A percentile compares a stretch with the other conserved stretches of the same genome.
Evolutionary conservation across 2,797 vertebrate species (phyloP).

Genomic region (Girardinus metallicus): DNA sequence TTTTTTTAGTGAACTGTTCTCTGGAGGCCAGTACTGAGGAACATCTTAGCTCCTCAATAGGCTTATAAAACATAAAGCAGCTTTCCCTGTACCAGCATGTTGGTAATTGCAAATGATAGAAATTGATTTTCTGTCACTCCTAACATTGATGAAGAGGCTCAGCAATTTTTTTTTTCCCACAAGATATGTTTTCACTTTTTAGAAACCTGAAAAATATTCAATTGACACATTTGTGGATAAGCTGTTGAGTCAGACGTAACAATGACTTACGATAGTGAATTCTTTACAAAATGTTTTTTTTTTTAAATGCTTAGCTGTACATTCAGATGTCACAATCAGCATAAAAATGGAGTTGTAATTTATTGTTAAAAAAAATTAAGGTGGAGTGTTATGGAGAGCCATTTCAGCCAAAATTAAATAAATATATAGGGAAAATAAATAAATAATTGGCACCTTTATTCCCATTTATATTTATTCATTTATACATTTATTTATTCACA

Average conservation of each 20-base stretch:
- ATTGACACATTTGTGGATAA: slow-evolving; percentile 43
- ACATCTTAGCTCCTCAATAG: slow-evolving; percentile 59
- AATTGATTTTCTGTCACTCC: slow-evolving; percentile 79
- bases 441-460: too few species aligned
- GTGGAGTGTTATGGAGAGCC: too few species aligned
- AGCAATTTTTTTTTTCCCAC: slow-evolving; percentile 32
- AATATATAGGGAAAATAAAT: too few species aligned
- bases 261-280: slow-evolving; percentile 16
- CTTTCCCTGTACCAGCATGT: slow-evolving; percentile 79
- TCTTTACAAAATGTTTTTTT: not conserved
- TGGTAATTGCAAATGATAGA: slow-evolving; percentile 78
- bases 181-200: slow-evolving; percentile 57
- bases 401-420: too few species aligned
- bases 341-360: slow-evolving; percentile 27
- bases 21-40: slow-evolving; percentile 45
- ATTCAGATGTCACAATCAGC: slow-evolving; percentile 11
- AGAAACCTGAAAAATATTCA: slow-evolving; percentile 49
- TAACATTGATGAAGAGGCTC: slow-evolving; percentile 71
- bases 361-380: slow-evolving; percentile 45
- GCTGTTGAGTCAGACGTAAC: slow-evolving; percentile 32
- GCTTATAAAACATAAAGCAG: slow-evolving; percentile 74
- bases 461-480: too few species aligned
- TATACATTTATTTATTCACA: too few species aligned
- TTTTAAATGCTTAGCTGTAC: not conserved
- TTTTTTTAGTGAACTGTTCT: slow-evolving; percentile 20